Conservation (phyloP, 2,888 invertebrate species). For the Chloromyia formosa region DNA sequence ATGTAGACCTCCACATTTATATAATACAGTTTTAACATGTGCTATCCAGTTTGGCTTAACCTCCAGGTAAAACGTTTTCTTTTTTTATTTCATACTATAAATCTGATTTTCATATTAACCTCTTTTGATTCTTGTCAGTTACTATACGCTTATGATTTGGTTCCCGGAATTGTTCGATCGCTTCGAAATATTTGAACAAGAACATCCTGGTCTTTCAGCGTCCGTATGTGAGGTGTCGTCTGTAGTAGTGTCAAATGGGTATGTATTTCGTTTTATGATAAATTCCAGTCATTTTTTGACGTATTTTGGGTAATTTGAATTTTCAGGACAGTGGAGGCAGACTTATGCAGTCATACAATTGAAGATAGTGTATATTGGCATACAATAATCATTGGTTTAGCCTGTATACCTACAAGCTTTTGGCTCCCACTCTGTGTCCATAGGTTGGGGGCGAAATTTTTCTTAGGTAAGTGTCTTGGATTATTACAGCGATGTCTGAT, state of each 20-base stretch:
- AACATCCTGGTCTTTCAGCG: slow-evolving; percentile 73
- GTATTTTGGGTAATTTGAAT: too few species aligned
- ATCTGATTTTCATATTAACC: neutral
- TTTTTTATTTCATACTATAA: neutral
- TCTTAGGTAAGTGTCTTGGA: slow-evolving; percentile 68
- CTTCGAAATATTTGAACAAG: slow-evolving; percentile 77
- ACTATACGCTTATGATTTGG: slow-evolving; percentile 92
- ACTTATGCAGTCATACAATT: slow-evolving; percentile 69
- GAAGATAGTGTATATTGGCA: slow-evolving; percentile 76
- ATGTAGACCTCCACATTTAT: slow-evolving; percentile 77
- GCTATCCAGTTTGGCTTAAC: slow-evolving; percentile 85
- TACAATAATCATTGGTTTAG: slow-evolving; percentile 80
- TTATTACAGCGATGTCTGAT: neutral
- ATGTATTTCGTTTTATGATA: too few species aligned
- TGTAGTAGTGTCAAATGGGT: slow-evolving; percentile 66
- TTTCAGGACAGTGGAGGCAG: slow-evolving; percentile 27
- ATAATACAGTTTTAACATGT: slow-evolving; percentile 79
- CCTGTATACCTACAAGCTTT: slow-evolving; percentile 82
- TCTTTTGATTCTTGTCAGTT: slow-evolving; percentile 67
- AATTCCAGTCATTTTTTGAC: too few species aligned
- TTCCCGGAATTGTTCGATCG: slow-evolving; percentile 89
- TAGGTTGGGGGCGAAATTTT: slow-evolving; percentile 82
- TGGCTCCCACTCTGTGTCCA: slow-evolving; percentile 83
- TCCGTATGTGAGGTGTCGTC: slow-evolving; percentile 82
- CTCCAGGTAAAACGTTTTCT: slow-evolving; percentile 67